Base-by-base conservation (phyloP, 2,113 vertebrate genomes). In the Scartelaos histophorus region DNA sequence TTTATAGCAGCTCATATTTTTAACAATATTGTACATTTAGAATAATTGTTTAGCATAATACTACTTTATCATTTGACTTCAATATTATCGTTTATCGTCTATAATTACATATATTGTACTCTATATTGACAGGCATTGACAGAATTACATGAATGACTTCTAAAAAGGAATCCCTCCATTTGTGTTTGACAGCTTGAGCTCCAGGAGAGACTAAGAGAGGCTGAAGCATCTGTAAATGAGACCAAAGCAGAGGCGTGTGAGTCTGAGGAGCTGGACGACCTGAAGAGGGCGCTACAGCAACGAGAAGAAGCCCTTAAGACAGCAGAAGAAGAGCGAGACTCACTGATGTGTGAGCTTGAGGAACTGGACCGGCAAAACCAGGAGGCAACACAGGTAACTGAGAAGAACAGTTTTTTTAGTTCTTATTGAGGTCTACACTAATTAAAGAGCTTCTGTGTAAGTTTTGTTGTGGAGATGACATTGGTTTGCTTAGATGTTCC, bases 281-380 rank as follows among this genome's bases (percentile, higher is more conserved):
- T 97, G 84, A 94, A 82, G 82, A 77, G 80, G 38, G 92, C 93
- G 75, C 88, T 99, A 81, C 89, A 95, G 76, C 91, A 85, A 70
- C 95, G 92, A 65, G 89, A 95, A 47, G 85, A 78, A 62, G 91
- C 90, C 49, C 89, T 97, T 76, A 93, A 85, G 78, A 91, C 94
- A 82, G 93, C 88, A 7, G 71, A 93, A 73, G 81, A 88, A 79
- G 96, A 97, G 78, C 93, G 95, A 71, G 94, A 97, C 78, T 90
- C 88, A 0, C 86, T 99, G 56, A 75, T 90, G 77, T 85, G 85
- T 0, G 96, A 98, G 70, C 67, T 99, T 78, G 97, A 98, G 88
- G 97, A 98, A 84, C 76, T 99, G 46, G 98, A 99, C 80, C 93
- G 69, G 54, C 96, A 99, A 84, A 99, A 98, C 88, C 96, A 98